A percentile compares a stretch with the other conserved stretches of the same genome.
phyloP scores from a whole-genome alignment of 2,113 vertebrate species.

The Ptyas mucosa region DNA sequence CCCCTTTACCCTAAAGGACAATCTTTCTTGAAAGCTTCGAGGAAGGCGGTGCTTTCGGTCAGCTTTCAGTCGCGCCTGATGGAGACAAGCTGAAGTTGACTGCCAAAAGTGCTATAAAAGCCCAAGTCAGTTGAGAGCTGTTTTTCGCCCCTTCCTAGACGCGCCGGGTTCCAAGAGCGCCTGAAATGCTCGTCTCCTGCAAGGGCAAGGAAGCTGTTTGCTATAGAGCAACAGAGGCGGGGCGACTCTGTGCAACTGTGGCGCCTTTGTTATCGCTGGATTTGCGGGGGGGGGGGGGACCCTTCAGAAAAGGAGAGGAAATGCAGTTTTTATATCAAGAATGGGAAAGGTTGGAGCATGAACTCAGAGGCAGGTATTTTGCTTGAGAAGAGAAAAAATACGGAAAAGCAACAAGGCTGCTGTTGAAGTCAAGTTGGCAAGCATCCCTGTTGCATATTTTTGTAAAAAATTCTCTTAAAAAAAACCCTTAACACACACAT shows the following conservation, averaged over 20 bases:
- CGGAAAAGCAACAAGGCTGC: background rate
- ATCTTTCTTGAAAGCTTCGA: constrained; percentile 50
- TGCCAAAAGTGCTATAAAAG: constrained; percentile 89
- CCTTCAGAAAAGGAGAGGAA: constrained; percentile 56
- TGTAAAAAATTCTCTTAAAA: background rate
- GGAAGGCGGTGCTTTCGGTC: constrained; percentile 72
- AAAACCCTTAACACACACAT: background rate
- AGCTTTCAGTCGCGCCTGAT: constrained; percentile 73
- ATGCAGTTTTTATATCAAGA: constrained; percentile 18
- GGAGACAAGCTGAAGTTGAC: constrained; percentile 81
- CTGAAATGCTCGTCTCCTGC: constrained; percentile 82
- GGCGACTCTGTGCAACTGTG: constrained; percentile 77
- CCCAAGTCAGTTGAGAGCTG: constrained; percentile 85
- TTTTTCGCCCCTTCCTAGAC: constrained; percentile 81
- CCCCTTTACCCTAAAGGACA: constrained; percentile 38
- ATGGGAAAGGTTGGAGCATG: background rate
- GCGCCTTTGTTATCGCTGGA: constrained; percentile 80
- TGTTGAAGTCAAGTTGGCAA: constrained; percentile 19
- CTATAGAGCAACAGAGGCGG: constrained; percentile 83
- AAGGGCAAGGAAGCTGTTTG: constrained; percentile 91
- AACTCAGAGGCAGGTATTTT: background rate
- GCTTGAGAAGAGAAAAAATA: background rate
- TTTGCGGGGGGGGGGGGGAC: background rate
- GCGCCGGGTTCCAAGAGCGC: constrained; percentile 88
- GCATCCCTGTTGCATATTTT: constrained; percentile 5